These are phyloP conservation scores for Autographa gamma DNA, from an alignment of 2,888 invertebrate genomes.

Conservation along the genomic window DNA sequence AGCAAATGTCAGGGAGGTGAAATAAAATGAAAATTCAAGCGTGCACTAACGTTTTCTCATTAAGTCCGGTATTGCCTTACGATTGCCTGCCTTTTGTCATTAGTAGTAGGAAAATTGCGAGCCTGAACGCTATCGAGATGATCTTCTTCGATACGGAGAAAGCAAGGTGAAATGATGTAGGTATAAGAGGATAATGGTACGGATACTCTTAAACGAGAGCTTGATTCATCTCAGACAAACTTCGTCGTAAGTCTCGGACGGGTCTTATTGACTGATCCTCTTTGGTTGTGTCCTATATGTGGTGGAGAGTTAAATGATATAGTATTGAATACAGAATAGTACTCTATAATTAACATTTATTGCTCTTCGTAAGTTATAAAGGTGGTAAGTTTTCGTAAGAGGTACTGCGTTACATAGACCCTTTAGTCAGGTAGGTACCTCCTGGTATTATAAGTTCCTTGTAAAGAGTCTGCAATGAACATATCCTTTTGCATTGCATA, in stretches of 20 bases:
- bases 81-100: slow-evolving; percentile 49
- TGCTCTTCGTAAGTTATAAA: no score
- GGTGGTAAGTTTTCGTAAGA: no score
- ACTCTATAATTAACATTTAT: no score
- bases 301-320: no score
- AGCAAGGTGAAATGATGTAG: slow-evolving; percentile 55
- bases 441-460: slow-evolving; percentile 20
- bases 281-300: no score
- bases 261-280: no score
- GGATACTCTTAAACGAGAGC: slow-evolving; percentile 38
- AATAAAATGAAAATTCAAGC: slow-evolving; percentile 47
- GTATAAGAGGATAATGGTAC: slow-evolving; percentile 46
- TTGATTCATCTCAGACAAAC: slow-evolving; percentile 35
- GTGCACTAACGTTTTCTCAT: slow-evolving; percentile 43
- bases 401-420: no score
- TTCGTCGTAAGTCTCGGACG: slow-evolving; percentile 1
- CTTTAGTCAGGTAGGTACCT: no score
- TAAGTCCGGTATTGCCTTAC: slow-evolving; percentile 31
- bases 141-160: slow-evolving; percentile 62
- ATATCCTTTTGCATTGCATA: no score
- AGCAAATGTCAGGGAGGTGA: slow-evolving; percentile 34
- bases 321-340: no score
- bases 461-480: slow-evolving; percentile 19
- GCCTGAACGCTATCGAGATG: slow-evolving; percentile 55
- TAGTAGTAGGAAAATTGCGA: slow-evolving; percentile 56